Base-by-base conservation (phyloP, 2,797 vertebrate species). In the Buphagus erythrorhynchus region DNA sequence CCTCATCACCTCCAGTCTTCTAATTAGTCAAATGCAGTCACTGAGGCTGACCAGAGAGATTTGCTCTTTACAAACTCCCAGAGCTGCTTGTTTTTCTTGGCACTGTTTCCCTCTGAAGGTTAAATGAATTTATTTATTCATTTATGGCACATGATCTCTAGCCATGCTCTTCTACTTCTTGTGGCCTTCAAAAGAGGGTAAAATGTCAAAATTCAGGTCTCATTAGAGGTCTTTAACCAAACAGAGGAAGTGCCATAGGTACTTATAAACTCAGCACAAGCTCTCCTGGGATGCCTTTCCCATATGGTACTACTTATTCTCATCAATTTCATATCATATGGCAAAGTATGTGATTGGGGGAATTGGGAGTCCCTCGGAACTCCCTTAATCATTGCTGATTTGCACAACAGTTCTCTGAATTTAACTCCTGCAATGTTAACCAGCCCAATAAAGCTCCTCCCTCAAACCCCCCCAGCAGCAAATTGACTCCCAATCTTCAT, bases 11-110 rank as follows among this genome's bases (percentile, higher is more conserved):
- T 86, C 51, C 36, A 71, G 22, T 80, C 54, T 35, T n/a, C 58
- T 83, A 72, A 95, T 94, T 88, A 94, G 38, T 33, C 51, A 78
- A 96, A 73, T 68, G 45, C 67, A 88, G 48, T 49, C 85, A 86
- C 1, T 69, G 57, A 90, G 31, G 52, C 52, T 93, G 87, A 88
- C 59, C 90, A 86, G n/a, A 91, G 49, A 81, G 31, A 88, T 76
- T 61, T 73, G 40, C 43, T 92, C 67, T 94, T 76, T 73, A 78
- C 19, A 78, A 63, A 79, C 16, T 76, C 63, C 6, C 51, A 69
- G 48, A 94, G 76, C 35, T 51, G 67, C 31, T 90, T 91, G 36
- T 82, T 94, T 93, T 76, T 83, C 36, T 91, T 94, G 85, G 85
- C 87, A 69, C 25, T 13, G 21, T 25, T 94, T n/a, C 51, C 22